Conservation (phyloP, 2,113 vertebrate species). For the Sphaerodactylus townsendi region DNA sequence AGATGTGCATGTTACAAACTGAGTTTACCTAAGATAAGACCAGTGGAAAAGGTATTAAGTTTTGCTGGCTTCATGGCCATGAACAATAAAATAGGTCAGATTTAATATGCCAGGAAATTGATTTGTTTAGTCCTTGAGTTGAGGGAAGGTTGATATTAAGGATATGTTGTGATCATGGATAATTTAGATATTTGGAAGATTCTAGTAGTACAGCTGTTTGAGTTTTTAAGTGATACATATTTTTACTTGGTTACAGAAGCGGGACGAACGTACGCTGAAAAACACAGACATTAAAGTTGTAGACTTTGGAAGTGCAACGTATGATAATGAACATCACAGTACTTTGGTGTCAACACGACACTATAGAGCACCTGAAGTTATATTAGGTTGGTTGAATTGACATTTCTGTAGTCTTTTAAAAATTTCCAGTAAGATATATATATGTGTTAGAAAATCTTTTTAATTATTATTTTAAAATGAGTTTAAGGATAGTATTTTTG, state of each 20-base stretch:
- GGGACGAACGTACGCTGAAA: constrained; percentile 88
- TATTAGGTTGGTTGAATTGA: constrained; percentile 81
- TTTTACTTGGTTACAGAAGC: constrained; percentile 78
- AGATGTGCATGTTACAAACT: not conserved
- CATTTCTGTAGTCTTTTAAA: not conserved
- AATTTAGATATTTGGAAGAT: not conserved
- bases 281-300: constrained; percentile 92
- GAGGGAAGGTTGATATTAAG: not conserved
- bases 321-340: constrained; percentile 94
- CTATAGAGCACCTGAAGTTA: constrained; percentile 95
- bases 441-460: not conserved
- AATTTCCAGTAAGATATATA: not conserved
- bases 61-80: not conserved
- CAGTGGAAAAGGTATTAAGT: not conserved
- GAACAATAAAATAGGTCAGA: not conserved
- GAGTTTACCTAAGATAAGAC: not conserved
- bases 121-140: not conserved
- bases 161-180: not conserved
- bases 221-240: not conserved
- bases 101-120: not conserved
- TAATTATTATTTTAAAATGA: not conserved
- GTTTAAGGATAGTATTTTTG: not conserved
- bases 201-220: not conserved
- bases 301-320: constrained; percentile 96
- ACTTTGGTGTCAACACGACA: constrained; percentile 95